These are phyloP conservation scores for Eulemur coronatus DNA, from an alignment of 2,797 vertebrate species.

Conservation along the genomic window DNA sequence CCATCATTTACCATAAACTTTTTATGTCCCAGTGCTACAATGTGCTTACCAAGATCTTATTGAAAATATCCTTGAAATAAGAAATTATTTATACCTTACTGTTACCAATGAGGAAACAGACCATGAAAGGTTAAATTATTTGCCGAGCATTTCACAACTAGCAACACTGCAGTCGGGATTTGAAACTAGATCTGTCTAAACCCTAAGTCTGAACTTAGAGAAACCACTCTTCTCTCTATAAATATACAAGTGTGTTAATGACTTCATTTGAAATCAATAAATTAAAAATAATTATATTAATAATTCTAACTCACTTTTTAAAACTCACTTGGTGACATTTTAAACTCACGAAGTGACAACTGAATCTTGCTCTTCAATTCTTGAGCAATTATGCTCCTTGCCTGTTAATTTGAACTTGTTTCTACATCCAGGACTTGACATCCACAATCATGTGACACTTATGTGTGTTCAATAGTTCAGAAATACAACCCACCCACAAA, in stretches of 20 bases:
- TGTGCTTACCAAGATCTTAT: neutral
- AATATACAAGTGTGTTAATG: neutral
- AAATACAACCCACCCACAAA: neutral
- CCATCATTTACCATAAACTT: neutral
- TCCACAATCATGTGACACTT: neutral
- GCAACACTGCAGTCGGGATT: neutral
- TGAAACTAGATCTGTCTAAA: neutral
- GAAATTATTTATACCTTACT: neutral
- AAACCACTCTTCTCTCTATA: neutral
- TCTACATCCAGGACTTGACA: neutral
- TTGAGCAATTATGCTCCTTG: neutral
- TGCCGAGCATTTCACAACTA: neutral
- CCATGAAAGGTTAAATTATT: neutral
- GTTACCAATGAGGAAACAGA: neutral
- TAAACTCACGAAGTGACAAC: neutral
- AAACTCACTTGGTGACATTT: neutral
- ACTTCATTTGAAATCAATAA: slow-evolving; percentile 17
- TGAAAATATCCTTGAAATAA: neutral
- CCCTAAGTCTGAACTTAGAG: neutral
- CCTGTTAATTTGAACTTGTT: neutral
- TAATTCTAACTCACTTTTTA: neutral
- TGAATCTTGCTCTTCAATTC: neutral
- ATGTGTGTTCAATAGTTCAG: neutral
- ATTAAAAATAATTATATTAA: neutral
- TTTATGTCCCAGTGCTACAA: neutral